Evolutionary conservation across 2,797 vertebrate species (phyloP).

Genomic region (Tarsius wallacei): DNA sequence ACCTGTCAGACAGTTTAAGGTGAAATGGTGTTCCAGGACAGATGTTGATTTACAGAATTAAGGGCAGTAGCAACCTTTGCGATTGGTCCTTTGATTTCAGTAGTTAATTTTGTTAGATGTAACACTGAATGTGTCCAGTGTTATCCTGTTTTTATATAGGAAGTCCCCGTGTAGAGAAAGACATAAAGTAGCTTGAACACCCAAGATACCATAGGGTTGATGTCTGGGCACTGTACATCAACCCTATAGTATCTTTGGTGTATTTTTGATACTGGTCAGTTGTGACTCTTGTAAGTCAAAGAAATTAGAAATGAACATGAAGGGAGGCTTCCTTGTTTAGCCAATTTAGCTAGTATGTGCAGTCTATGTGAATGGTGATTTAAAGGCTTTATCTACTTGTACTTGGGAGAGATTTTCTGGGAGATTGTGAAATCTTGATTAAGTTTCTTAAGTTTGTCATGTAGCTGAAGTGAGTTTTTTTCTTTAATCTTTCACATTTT

Average conservation of each 20-base stretch:
- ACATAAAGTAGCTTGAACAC: not conserved
- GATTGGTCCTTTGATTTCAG: not conserved
- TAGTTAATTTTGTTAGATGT: slow-evolving; percentile 44
- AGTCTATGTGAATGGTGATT: not conserved
- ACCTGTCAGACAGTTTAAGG: not conserved
- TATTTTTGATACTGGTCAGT: not conserved
- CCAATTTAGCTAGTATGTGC: not conserved
- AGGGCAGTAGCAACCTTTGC: not conserved
- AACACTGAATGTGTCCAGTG: not conserved
- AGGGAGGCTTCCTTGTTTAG: not conserved
- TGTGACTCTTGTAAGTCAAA: not conserved
- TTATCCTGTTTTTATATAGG: slow-evolving; percentile 21
- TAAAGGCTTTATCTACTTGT: not conserved
- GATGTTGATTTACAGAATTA: slow-evolving; percentile 60
- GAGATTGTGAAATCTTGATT: not conserved
- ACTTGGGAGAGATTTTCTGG: not conserved
- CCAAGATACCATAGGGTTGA: not conserved
- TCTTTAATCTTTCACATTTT: not conserved
- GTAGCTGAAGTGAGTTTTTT: not conserved
- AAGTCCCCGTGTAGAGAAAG: not conserved
- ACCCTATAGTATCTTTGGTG: slow-evolving; percentile 4
- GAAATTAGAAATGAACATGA: not conserved
- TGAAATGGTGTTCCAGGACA: not conserved
- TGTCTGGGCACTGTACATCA: not conserved
- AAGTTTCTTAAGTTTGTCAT: not conserved